Base-by-base conservation (phyloP, 2,888 invertebrate genomes). In the Harpalus rubripes region DNA sequence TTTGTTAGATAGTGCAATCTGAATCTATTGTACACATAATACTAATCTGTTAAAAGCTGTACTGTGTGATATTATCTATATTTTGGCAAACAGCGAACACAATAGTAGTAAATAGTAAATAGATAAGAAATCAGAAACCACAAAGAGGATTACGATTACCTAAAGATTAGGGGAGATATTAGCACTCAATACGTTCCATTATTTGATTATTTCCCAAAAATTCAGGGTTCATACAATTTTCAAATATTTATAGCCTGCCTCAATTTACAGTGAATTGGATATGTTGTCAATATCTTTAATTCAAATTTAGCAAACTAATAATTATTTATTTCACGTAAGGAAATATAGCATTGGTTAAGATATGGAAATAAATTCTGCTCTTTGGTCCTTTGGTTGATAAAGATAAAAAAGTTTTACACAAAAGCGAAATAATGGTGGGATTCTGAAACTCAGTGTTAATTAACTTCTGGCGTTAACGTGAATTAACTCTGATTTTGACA, bases 91-190 rank as follows among this genome's bases (percentile, higher is more conserved):
- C 26, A 63, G 12, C 26, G 26, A 12, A 26, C 0, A 12, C 63
- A 63, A 5, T 6, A 59, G 18, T 12, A 65, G n/a, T 32, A 7
- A 26, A 18, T 63, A 63, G 63, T 39, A 39, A 68, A 68, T 39
- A 68, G 68, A 68, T 68, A 68, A 39, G 39, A 68, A 68, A 68
- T 68, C 68, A 32, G 39, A 68, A 68, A 68, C 68, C 68, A 68
- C 63, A 26, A 68, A 68, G 68, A 68, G 68, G 68, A 68, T 68
- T 65, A 65, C 32, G 32, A 65, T n/a, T 63, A 63, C 6, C 44
- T 12, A 12, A 52, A 52, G 44, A 52, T 52, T 52, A 12, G 44
- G 10, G 10, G 44, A 52, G 7, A 52, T 52, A 52, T 52, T 52
- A 52, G 4, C 44, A 52, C 59, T 59, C n/a, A 59, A 59, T 15